Conservation (phyloP, 2,113 vertebrate genomes). For the Pavo muticus region DNA sequence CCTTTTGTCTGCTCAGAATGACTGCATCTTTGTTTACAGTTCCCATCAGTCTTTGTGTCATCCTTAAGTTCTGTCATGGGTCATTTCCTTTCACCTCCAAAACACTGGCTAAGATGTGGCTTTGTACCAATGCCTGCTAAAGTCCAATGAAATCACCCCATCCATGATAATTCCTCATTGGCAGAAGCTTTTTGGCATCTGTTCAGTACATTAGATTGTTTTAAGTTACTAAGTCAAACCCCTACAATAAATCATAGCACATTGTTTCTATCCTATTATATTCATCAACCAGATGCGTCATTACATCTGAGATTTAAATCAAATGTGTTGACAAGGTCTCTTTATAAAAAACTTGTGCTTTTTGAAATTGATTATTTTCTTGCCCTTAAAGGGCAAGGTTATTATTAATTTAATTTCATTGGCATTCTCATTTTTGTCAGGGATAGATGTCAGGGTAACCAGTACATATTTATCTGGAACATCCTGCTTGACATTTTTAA, state of each 20-base stretch:
- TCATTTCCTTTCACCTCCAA: constrained; percentile 18
- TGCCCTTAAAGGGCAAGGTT: constrained; percentile 30
- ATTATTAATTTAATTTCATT: constrained; percentile 48
- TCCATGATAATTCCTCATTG: constrained; percentile 41
- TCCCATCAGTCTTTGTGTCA: background rate
- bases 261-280: background rate
- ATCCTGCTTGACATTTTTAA: constrained; percentile 28
- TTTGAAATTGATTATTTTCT: constrained; percentile 45
- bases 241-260: constrained; percentile 45
- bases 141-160: constrained; percentile 25
- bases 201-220: constrained; percentile 32
- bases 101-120: constrained; percentile 24
- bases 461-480: background rate
- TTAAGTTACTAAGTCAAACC: constrained; percentile 39
- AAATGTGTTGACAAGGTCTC: constrained; percentile 45
- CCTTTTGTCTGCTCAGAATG: background rate
- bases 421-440: background rate
- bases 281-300: constrained; percentile 48
- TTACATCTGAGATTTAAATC: constrained; percentile 49
- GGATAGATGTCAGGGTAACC: background rate
- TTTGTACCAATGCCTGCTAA: background rate
- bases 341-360: constrained; percentile 36
- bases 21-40: background rate
- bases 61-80: background rate
- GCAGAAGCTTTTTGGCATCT: constrained; percentile 54